Conservation (phyloP, 2,888 invertebrate genomes). For the Vanessa cardui region DNA sequence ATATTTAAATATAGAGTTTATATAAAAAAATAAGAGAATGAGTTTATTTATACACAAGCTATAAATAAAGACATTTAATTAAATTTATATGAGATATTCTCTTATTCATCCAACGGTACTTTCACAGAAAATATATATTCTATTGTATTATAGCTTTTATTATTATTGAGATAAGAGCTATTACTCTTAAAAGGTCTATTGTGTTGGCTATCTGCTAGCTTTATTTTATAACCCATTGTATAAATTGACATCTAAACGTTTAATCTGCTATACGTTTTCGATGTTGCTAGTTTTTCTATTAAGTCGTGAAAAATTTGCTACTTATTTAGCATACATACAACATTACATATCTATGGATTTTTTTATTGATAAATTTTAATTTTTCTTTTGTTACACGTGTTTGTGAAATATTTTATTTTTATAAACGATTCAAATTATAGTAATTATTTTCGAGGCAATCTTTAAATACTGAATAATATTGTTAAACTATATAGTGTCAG, state of each 20-base stretch:
- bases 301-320: not conserved
- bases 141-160: not conserved
- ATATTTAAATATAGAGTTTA: too few species aligned
- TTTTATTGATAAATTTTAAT: too few species aligned
- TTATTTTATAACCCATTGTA: slow-evolving; percentile 17
- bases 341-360: too few species aligned
- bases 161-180: slow-evolving; percentile 4
- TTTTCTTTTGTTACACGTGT: too few species aligned
- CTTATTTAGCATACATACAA: too few species aligned
- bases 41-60: too few species aligned
- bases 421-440: too few species aligned
- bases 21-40: too few species aligned
- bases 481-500: too few species aligned
- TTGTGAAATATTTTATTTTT: too few species aligned
- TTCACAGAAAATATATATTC: not conserved
- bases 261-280: slow-evolving; percentile 18
- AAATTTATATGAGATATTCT: not conserved
- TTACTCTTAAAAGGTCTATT: slow-evolving; percentile 1
- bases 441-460: too few species aligned
- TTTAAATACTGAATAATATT: too few species aligned
- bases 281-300: slow-evolving; percentile 3
- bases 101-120: not conserved
- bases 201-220: slow-evolving; percentile 4
- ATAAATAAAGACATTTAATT: not conserved
- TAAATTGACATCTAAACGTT: slow-evolving; percentile 22